Evolutionary conservation across 2,888 invertebrate genomes (phyloP).

Genomic region (Tachystola acroxantha): DNA sequence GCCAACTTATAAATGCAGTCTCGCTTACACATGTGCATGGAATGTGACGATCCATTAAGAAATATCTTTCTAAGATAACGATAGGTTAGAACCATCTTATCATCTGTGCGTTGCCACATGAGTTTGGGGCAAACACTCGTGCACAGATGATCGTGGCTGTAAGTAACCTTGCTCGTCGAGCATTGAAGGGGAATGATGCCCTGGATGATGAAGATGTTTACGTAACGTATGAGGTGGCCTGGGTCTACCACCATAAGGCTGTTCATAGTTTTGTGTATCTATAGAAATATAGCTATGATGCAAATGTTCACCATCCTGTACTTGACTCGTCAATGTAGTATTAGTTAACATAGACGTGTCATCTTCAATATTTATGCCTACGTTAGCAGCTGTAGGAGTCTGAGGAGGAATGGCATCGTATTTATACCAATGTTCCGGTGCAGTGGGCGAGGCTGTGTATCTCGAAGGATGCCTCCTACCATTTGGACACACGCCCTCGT

Average conservation of each 20-base stretch:
- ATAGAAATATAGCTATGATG: conserved; percentile 84
- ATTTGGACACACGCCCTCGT: conserved; percentile 74
- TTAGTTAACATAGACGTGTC: conserved; percentile 80
- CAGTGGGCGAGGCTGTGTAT: conserved; percentile 86
- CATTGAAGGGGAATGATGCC: conserved; percentile 64
- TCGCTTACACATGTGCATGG: conserved; percentile 69
- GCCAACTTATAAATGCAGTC: conserved; percentile 52
- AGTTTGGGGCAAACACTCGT: conserved; percentile 72
- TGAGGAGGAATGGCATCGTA: conserved; percentile 79
- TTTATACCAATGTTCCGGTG: conserved; percentile 85
- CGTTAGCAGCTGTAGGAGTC: conserved; percentile 72
- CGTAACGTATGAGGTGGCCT: conserved; percentile 67
- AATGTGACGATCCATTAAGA: conserved; percentile 71
- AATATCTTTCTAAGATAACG: conserved; percentile 62
- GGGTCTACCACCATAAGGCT: conserved; percentile 65
- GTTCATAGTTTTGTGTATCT: conserved; percentile 76
- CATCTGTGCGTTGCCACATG: conserved; percentile 68
- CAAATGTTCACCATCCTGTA: conserved; percentile 80
- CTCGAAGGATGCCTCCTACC: conserved; percentile 78
- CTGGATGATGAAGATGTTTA: conserved; percentile 47
- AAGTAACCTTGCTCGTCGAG: conserved; percentile 75
- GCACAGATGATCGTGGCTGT: conserved; percentile 71
- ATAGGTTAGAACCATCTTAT: conserved; percentile 51
- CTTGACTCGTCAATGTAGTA: conserved; percentile 80
- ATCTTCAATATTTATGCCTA: conserved; percentile 75